phyloP scores from a whole-genome alignment of 2,113 vertebrate genomes.

The Bubo bubo region DNA sequence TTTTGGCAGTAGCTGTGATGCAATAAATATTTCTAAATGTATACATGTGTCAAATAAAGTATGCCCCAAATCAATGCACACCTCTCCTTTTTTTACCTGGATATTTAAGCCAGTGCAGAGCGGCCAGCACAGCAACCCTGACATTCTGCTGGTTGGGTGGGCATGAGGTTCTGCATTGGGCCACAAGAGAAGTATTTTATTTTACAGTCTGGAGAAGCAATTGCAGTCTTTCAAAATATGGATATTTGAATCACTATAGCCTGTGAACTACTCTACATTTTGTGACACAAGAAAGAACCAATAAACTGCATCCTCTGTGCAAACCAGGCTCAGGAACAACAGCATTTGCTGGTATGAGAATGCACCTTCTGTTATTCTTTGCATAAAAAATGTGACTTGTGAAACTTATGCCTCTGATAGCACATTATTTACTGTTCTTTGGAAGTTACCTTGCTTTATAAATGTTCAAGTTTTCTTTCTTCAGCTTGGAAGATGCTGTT shows the following conservation, averaged over 20 bases:
- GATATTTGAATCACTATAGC: not conserved
- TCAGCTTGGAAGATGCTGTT: not conserved
- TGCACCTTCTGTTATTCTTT: not conserved
- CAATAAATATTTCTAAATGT: not conserved
- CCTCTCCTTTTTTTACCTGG: not conserved
- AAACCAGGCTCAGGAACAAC: not conserved
- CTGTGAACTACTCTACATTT: not conserved
- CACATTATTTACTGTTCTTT: not conserved
- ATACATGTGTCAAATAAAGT: not conserved
- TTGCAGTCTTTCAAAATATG: not conserved
- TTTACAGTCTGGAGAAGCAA: not conserved
- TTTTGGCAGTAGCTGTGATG: not conserved
- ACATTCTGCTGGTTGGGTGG: not conserved
- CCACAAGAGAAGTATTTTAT: not conserved
- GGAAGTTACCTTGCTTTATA: not conserved
- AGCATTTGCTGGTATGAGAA: not conserved
- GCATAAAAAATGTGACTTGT: not conserved
- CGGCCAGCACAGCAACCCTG: accelerated
- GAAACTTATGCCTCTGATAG: not conserved
- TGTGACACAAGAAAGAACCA: not conserved
- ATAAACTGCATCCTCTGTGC: not conserved
- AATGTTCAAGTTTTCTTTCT: not conserved
- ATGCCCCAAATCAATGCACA: not conserved
- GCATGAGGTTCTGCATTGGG: not conserved
- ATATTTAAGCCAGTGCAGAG: not conserved